Conservation (phyloP, 2,113 vertebrate genomes). For the Istiophorus platypterus region DNA sequence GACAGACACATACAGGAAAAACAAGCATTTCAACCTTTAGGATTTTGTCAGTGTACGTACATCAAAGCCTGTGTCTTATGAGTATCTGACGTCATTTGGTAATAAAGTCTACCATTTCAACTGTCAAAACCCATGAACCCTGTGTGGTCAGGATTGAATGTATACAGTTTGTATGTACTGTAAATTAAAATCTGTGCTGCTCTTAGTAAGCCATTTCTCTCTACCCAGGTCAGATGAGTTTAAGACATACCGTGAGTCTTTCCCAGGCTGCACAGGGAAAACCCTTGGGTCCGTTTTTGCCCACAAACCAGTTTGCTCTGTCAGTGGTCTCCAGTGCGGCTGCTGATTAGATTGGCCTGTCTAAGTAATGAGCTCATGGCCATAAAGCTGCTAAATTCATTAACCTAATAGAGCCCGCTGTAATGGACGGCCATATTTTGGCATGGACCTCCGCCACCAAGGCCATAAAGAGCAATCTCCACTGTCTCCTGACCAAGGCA, state of each 20-base stretch:
- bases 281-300: conserved; percentile 50
- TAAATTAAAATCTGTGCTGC: conserved; percentile 1
- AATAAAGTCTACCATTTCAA: background rate
- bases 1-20: background rate
- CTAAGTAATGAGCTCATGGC: conserved; percentile 76
- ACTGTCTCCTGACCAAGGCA: conserved; percentile 52
- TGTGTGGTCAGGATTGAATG: background rate
- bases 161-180: background rate
- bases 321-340: conserved; percentile 47
- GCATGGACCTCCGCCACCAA: conserved; percentile 48
- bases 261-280: conserved; percentile 26
- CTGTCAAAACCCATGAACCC: background rate
- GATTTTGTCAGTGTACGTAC: background rate
- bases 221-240: background rate
- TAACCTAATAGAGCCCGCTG: conserved; percentile 72
- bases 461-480: conserved; percentile 71
- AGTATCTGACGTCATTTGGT: background rate
- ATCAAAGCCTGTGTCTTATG: background rate
- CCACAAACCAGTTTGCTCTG: conserved; percentile 56
- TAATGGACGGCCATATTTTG: conserved; percentile 73
- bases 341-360: conserved; percentile 75
- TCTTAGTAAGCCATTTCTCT: background rate
- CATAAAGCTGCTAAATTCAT: conserved; percentile 81
- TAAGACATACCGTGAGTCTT: background rate
- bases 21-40: background rate